Percentiles rank a stretch among this genome's conserved stretches.
Conservation (phyloP, 2,113 vertebrate genomes). For the Lonchura striata region DNA sequence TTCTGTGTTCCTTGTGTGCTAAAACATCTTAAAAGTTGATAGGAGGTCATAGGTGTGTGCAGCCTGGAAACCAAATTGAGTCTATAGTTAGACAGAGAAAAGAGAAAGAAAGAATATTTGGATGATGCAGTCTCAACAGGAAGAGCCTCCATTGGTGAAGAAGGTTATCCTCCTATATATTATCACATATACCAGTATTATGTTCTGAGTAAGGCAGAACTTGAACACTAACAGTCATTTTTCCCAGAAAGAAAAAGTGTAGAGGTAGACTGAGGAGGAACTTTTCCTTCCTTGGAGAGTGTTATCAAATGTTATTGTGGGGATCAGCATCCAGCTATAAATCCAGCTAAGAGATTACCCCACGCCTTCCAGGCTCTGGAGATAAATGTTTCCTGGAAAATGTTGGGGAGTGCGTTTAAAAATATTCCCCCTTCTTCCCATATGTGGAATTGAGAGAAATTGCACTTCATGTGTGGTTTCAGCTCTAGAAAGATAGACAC, state of each 20-base stretch:
- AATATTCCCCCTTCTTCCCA: neutral
- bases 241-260: neutral
- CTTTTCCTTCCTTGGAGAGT: neutral
- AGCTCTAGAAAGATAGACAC: neutral
- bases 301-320: neutral
- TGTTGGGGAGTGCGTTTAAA: accelerated
- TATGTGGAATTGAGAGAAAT: neutral
- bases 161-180: neutral
- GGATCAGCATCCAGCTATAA: neutral
- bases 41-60: neutral
- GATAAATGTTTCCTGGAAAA: neutral
- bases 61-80: neutral
- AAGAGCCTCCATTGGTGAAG: neutral
- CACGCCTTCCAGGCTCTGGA: neutral
- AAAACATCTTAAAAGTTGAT: neutral
- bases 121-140: neutral
- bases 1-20: neutral
- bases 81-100: neutral
- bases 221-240: neutral
- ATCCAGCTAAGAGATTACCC: neutral
- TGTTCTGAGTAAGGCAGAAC: neutral
- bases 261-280: neutral
- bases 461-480: neutral
- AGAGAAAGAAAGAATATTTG: neutral
- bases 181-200: neutral